Evolutionary conservation across 2,888 invertebrate genomes (phyloP), one percentile per base, ranked within the genome.

Genomic region (Pristionchus maxplancki): DNA sequence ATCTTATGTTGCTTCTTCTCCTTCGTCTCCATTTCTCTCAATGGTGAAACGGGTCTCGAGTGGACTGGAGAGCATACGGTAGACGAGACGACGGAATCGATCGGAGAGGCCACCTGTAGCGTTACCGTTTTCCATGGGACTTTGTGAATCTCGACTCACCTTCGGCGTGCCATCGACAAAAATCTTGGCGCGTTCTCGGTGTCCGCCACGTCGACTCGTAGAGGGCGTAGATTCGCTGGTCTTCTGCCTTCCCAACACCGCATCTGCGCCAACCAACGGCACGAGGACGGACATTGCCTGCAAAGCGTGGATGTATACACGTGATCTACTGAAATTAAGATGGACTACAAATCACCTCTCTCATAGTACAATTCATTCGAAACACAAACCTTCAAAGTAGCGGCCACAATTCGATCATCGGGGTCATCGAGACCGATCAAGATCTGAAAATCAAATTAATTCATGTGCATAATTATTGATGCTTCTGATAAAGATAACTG

Each of bases 211-310:
- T n/a, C 53, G 31, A 48, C 17, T 50, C 28, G 31, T 9, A 53
- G 82, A 83, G 9, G 82, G 31, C 50, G 31, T 83, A n/a, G 44
- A 78, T 44, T 78, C 78, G 13, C 44, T 48, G 15, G 48, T 2
- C 40, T 64, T 37, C 62, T 37, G 20, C 24, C 86, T 17, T 15
- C 71, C 86, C 44, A 87, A 37, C 37, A 87, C 86, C 20, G 50
- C 34, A 71, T 87, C 86, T 13, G 86, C 86, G 50, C 86, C 86
- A 24, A 87, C 40, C 28, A 87, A 48, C 28, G 86, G 86, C n/a
- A 87, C 86, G 48, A 87, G 86, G 11, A 87, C 28, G 4, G 86
- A 53, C 86, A 87, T 87, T 5, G 86, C 86, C 85, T 83, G 82
- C 24, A 83, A n/a, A 31, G n/a, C 13, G 15, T 37, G 24, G 24